These are phyloP conservation scores for Mesitornis unicolor DNA, from an alignment of 2,113 vertebrate species.

Conservation along the genomic window DNA sequence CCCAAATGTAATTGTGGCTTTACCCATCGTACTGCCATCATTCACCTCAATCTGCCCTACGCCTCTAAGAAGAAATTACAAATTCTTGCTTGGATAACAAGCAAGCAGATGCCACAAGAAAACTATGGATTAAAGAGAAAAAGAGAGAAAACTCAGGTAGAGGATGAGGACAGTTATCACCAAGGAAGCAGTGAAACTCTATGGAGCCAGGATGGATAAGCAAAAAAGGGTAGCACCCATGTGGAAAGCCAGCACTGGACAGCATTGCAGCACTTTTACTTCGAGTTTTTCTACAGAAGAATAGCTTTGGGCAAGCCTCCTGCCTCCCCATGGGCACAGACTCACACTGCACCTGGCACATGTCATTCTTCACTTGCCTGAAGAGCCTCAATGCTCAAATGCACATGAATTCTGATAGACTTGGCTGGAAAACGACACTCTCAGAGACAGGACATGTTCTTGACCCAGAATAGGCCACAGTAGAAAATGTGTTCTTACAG, in stretches of 20 bases:
- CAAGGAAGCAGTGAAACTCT: background rate
- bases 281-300: background rate
- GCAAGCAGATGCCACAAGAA: background rate
- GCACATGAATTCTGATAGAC: background rate
- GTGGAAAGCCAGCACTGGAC: background rate
- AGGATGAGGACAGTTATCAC: accelerated
- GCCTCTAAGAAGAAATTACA: background rate
- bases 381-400: background rate
- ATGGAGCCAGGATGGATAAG: background rate
- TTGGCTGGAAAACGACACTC: background rate
- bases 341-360: background rate
- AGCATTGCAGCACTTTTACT: background rate
- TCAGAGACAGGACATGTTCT: background rate
- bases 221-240: background rate
- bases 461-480: background rate
- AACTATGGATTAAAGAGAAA: background rate
- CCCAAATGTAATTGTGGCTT: background rate
- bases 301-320: background rate
- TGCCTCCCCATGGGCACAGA: accelerated
- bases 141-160: background rate
- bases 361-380: background rate
- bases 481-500: background rate
- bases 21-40: background rate
- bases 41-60: background rate
- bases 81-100: background rate